Evolutionary conservation across 2,113 vertebrate genomes (phyloP).

Genomic region (Anser cygnoides): DNA sequence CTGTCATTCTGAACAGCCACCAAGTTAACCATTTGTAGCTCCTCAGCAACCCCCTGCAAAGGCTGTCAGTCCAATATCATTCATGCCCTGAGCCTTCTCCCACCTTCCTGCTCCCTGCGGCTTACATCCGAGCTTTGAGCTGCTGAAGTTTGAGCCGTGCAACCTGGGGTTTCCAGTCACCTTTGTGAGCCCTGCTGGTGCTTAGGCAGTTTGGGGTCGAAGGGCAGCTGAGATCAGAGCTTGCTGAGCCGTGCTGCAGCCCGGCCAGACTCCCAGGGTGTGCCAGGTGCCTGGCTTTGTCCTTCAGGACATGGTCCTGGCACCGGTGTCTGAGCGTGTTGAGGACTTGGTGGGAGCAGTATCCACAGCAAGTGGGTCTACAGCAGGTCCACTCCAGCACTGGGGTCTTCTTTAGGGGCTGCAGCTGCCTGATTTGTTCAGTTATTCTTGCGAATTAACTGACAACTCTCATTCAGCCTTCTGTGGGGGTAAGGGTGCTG

Average conservation of each 20-base stretch:
- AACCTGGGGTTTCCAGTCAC: not conserved
- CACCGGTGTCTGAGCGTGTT: too few relatives aligned
- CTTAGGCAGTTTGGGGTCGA: not conserved
- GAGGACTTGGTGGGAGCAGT: not conserved
- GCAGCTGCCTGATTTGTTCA: not conserved
- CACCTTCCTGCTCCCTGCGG: not conserved
- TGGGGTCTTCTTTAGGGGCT: not conserved
- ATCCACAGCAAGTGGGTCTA: not conserved
- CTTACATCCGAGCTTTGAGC: not conserved
- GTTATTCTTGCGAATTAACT: slow-evolving; percentile 8
- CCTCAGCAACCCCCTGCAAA: not conserved
- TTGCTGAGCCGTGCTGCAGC: not conserved
- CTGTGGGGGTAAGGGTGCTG: not conserved
- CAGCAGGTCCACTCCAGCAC: not conserved
- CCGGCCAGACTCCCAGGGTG: not conserved
- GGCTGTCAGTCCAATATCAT: rapidly evolving
- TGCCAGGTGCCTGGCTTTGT: not conserved
- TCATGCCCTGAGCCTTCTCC: not conserved
- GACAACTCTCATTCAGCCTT: not conserved
- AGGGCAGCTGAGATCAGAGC: not conserved
- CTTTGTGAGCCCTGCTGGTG: not conserved
- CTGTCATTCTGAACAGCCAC: not conserved
- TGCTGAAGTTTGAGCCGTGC: not conserved
- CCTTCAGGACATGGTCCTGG: not conserved
- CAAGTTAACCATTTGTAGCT: not conserved